Evolutionary conservation across 2,797 vertebrate species (phyloP), one percentile per base, ranked within the genome.

Genomic region (Anguilla obscura): DNA sequence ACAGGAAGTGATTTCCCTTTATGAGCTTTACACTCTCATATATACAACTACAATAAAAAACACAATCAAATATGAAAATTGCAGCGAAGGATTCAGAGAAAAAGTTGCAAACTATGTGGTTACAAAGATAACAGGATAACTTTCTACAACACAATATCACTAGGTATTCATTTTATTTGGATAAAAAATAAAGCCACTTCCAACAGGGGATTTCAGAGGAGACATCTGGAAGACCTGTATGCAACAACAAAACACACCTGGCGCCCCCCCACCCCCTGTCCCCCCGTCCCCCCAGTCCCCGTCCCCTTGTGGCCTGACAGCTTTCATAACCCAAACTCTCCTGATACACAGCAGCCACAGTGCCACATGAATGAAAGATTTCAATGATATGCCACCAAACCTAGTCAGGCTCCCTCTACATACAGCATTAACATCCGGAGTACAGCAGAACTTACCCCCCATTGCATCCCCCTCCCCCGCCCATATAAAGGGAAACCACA

Each of bases 231-330:
- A 86, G 71, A 84, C 89, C 79, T 88, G 79, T 14, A 45, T 86
- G 85, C 52, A 85, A 58, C 87, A 86, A 84, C 84, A 66, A 30
- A 85, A 84, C 80, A 85, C 80, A 85, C 88, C 89, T 89, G 85
- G 79, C 71, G 74, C 50, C 84, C 85, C 88, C 85, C 84, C 74
- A 58, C 87, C 71, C 12, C 71, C 40, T 45, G 8, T 24, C 5
- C 66, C 24, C 66, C 21, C 60, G 7, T 83, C 83, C 89, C 76
- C 86, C 79, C 71, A 82, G 6, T 6, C 69, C 14, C 69, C 14
- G 9, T 8, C 8, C 7, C 45, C 79, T 2, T n/a, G 18, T 48
- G 21, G 16, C 27, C 79, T 82, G 79, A 21, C 45, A 82, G 40
- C 6, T 21, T 82, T 50, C 40, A 82, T 50, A 82, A 48, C 40